A percentile compares a stretch with the other conserved stretches of the same genome.
Conservation (phyloP, 2,113 vertebrate species). For the Trachemys scripta region DNA sequence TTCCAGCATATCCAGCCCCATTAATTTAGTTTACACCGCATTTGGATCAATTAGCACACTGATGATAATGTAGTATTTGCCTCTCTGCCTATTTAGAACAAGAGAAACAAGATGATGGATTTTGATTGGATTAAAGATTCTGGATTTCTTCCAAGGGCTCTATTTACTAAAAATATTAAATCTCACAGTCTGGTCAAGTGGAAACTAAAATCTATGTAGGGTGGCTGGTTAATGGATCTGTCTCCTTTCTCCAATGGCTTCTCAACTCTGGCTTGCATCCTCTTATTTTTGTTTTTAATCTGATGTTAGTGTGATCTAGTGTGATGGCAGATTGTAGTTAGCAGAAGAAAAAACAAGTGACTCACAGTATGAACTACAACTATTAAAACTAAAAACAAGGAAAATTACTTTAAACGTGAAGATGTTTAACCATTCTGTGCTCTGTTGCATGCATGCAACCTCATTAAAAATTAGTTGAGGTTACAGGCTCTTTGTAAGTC, state of each 20-base stretch:
- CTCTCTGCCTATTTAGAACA: constrained; percentile 40
- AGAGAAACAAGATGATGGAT: constrained; percentile 27
- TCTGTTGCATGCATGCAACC: neutral
- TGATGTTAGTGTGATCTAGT: neutral
- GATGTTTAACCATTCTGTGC: neutral
- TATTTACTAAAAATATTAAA: constrained; percentile 24
- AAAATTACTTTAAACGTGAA: neutral
- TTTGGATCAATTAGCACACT: constrained; percentile 71
- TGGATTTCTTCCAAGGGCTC: constrained; percentile 26
- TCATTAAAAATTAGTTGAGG: neutral
- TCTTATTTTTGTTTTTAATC: neutral
- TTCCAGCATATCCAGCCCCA: constrained; percentile 46
- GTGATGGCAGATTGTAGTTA: neutral
- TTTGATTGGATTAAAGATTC: constrained; percentile 19
- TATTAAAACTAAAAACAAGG: neutral
- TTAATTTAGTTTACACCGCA: constrained; percentile 71
- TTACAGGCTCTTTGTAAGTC: neutral
- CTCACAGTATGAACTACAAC: neutral
- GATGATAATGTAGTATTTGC: constrained; percentile 37
- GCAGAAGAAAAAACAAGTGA: neutral
- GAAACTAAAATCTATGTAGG: neutral
- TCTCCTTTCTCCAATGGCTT: neutral
- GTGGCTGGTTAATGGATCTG: neutral
- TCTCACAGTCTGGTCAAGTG: neutral
- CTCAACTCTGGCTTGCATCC: neutral